Conservation (phyloP, 2,888 invertebrate species). For the Noctua janthina region DNA sequence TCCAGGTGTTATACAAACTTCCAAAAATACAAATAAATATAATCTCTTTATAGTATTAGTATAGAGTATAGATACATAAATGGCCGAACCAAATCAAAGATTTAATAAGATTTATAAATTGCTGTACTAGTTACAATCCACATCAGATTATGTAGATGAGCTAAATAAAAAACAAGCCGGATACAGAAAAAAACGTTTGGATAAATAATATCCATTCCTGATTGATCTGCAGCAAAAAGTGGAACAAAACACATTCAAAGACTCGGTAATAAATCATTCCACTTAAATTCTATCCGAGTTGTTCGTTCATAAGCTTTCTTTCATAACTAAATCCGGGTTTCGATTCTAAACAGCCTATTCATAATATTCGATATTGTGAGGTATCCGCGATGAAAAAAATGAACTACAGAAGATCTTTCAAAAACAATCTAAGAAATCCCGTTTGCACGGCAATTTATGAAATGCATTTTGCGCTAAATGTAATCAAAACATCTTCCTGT, state of each 20-base stretch:
- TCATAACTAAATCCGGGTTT: conserved; percentile 54
- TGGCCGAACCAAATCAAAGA: background rate
- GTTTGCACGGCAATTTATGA: background rate
- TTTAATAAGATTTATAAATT: background rate
- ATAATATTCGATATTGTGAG: conserved; percentile 32
- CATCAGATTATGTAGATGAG: conserved; percentile 21
- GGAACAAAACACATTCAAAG: conserved; percentile 41
- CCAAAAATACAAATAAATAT: too few species aligned
- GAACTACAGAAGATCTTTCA: conserved; percentile 8
- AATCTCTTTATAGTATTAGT: too few species aligned
- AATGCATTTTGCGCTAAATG: background rate
- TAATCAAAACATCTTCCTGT: too few species aligned
- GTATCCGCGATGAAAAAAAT: background rate
- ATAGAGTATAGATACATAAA: background rate
- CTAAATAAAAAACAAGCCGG: conserved; percentile 1
- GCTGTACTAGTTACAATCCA: background rate
- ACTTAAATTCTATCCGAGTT: conserved; percentile 25
- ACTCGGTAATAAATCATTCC: conserved; percentile 43
- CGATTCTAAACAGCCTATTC: conserved; percentile 47
- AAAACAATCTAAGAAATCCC: background rate
- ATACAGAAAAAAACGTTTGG: background rate
- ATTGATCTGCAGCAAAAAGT: conserved; percentile 23
- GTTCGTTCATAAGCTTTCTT: conserved; percentile 52
- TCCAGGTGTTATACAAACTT: too few species aligned
- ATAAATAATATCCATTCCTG: conserved; percentile 4